Evolutionary conservation across 1,140 invertebrate species (phyloP).

Genomic region (Drosophila punjabiensis): DNA sequence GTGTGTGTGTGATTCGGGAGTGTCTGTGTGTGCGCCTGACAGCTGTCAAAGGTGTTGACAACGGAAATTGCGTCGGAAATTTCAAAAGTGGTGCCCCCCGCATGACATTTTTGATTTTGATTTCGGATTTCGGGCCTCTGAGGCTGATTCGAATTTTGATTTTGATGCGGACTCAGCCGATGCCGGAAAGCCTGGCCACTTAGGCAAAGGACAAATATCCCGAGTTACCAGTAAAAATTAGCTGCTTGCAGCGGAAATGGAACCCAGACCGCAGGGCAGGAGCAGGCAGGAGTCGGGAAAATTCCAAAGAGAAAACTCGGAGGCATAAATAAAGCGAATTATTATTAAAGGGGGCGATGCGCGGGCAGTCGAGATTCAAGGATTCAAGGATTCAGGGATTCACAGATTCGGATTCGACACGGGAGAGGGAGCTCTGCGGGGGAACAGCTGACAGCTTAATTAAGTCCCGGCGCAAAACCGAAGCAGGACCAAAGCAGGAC

Average conservation of each 20-base stretch:
- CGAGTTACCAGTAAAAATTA: slow-evolving; percentile 30
- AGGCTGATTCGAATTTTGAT: slow-evolving; percentile 10
- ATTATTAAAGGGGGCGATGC: slow-evolving; percentile 42
- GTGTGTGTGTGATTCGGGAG: slow-evolving; percentile 26
- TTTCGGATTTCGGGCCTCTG: neutral
- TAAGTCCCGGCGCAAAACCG: slow-evolving; percentile 46
- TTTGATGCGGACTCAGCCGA: neutral
- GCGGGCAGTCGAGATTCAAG: slow-evolving; percentile 11
- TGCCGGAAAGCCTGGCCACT: slow-evolving; percentile 32
- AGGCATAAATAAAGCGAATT: slow-evolving; percentile 40
- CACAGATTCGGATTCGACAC: neutral
- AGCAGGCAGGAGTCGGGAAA: no score
- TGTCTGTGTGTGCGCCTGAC: slow-evolving; percentile 63
- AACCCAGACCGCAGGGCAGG: slow-evolving; percentile 32
- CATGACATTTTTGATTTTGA: slow-evolving; percentile 44
- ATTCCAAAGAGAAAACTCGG: neutral
- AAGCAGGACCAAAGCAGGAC: slow-evolving; percentile 7
- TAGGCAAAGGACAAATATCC: slow-evolving; percentile 2
- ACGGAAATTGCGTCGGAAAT: slow-evolving; percentile 81
- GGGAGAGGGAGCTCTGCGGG: neutral
- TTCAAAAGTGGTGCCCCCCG: slow-evolving; percentile 58
- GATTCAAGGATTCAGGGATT: neutral
- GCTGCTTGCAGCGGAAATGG: slow-evolving; percentile 63
- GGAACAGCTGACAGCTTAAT: slow-evolving; percentile 64
- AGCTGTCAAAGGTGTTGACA: slow-evolving; percentile 81